These are phyloP conservation scores for Oscheius sp. DNA, from an alignment of 2,888 invertebrate species.

Conservation along the genomic window DNA sequence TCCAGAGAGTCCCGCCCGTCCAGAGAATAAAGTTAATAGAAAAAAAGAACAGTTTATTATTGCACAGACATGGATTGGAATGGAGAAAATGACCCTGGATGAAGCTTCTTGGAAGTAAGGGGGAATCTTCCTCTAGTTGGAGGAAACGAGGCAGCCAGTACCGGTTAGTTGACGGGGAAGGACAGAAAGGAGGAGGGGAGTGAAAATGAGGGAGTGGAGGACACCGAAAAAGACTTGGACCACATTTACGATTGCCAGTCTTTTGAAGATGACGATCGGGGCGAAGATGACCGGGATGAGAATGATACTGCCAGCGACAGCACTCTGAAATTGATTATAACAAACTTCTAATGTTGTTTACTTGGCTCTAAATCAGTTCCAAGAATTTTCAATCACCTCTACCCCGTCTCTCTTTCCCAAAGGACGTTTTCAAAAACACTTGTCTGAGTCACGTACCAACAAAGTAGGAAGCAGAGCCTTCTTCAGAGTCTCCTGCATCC, in stretches of 20 bases:
- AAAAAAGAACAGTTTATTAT: background rate
- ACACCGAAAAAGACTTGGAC: conserved; percentile 27
- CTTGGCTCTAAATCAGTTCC: no score
- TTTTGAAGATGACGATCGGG: conserved; percentile 49
- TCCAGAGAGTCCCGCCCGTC: conserved; percentile 7
- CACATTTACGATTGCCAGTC: conserved; percentile 46
- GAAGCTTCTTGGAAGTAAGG: background rate
- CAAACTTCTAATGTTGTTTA: background rate
- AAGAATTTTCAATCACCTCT: background rate
- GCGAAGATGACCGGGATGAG: conserved; percentile 51
- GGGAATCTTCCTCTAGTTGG: background rate
- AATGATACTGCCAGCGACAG: conserved; percentile 39
- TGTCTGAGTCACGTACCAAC: conserved; percentile 3
- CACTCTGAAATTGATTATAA: conserved; percentile 46
- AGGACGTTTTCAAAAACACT: no score
- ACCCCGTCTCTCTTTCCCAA: background rate
- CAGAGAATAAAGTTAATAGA: conserved; percentile 13
- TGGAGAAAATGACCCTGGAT: conserved; percentile 8
- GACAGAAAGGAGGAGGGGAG: conserved; percentile 2
- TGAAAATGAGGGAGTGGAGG: conserved; percentile 26
- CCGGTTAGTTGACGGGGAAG: conserved; percentile 25
- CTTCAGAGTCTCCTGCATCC: conserved; percentile 30
- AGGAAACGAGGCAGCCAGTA: conserved; percentile 16
- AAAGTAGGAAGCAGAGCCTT: conserved; percentile 31
- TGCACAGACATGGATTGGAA: background rate